Evolutionary conservation across 2,113 vertebrate genomes (phyloP), one percentile per base, ranked within the genome.

Genomic region (Protomyctophum bolini): DNA sequence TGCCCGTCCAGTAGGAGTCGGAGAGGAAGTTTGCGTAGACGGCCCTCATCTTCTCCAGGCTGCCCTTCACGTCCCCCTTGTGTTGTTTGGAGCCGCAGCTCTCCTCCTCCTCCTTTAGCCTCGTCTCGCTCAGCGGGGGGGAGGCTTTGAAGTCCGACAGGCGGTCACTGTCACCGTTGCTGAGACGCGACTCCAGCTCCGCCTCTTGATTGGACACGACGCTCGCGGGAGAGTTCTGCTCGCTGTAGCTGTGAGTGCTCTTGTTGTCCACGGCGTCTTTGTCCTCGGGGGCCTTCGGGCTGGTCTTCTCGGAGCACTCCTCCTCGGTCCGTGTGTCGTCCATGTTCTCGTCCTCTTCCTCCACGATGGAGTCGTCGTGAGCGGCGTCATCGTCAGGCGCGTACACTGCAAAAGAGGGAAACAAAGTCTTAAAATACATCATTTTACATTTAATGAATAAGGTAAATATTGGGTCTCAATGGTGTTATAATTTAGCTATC

Each of bases 11-110:
- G 79, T 99, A 99, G 87, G 97, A 98, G 71, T 99, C 97, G 0
- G 97, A 98, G 60, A 99, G 90, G 80, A 99, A 97, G 92, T 98
- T 99, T 92, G 97, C 96, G 62, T 99, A 99, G 83, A 97, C 97
- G 0, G 96, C 97, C 21, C 96, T 96, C 98, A 99, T 99, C 87
- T 97, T 98, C 88, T 98, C 96, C 92, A 99, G 93, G 91, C 97
- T 98, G 21, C 93, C 89, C 10, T 95, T 94, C 50, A 91, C 88
- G 73, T 98, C 96, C 0, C 91, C 92, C 60, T 95, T 96, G 7
- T 88, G 91, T 86, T 88, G 91, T 86, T 94, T 96, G 76, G 93
- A 84, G 68, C 81, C 81, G 49, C 68, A 0, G 4, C 86, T 93
- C 12, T 88, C 87, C 33, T 94, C 95, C 33, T 94, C 95, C 33